Evolutionary conservation across 1,140 invertebrate species (phyloP), one percentile per base, ranked within the genome.

Genomic region (Macrostomum lignano): DNA sequence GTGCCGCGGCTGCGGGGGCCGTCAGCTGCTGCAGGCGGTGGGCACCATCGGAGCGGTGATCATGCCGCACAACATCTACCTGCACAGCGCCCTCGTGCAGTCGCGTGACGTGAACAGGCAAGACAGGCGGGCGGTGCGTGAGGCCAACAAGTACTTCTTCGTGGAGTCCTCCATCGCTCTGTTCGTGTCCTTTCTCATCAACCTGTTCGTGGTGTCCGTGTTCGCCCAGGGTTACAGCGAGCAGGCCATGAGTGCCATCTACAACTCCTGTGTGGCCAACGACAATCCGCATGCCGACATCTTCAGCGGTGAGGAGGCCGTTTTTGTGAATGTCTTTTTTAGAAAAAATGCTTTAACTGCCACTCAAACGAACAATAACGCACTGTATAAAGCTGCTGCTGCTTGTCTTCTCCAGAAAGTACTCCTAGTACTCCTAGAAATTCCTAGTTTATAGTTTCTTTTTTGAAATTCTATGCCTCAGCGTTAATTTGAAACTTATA

Each of bases 41-140:
- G 76, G 74, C 10, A 71, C 82, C 26, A 67, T 86, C 25, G 78
- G 78, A n/a, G 76, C 79, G 33, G 72, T 86, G 24, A 82, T 86
- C 36, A 86, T 84, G 75, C 78, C 79, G 1, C 79, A 86, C 47
- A 88, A 86, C 61, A 64, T 86, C n/a, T 86, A 82, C 49, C 63
- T 86, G 4, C 77, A 86, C 52, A 81, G 75, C 31, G 76, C 78
- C 30, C 57, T 86, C 30, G 78, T 84, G n/a, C 24, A 36, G 14
- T 36, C 24, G 81, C 81, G 62, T 72, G 74, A 59, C 48, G 45
- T 37, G 26, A 30, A 23, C 17, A 15, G 39, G 38, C 38, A 31
- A 11, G 14, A 24, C 15, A 7, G 17, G 36, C 10, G 7, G 15
- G 9, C 17, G 25, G 10, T n/a, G 10, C 17, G 15, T 21, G 77